These are phyloP conservation scores for Mus caroli DNA, from an alignment of 2,797 vertebrate species.

Conservation along the genomic window DNA sequence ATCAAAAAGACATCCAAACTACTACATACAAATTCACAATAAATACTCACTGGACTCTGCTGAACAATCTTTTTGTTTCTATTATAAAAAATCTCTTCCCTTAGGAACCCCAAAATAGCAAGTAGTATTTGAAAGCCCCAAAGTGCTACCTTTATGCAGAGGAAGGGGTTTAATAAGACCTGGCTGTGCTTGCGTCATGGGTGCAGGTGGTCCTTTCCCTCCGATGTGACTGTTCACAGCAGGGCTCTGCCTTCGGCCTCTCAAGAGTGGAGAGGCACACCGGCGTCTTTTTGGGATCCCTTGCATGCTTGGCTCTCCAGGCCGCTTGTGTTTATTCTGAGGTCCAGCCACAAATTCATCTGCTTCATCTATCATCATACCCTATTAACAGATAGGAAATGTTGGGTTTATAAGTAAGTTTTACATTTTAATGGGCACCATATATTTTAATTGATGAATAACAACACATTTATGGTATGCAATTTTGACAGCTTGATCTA, in stretches of 20 bases:
- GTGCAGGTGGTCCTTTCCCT: constrained; percentile 88
- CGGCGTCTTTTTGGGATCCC: constrained; percentile 95
- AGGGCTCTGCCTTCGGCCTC: constrained; percentile 92
- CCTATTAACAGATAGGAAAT: constrained; percentile 81
- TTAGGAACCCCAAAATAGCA: constrained; percentile 58
- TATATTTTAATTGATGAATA: neutral
- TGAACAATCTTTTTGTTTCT: constrained; percentile 16
- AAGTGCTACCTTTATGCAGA: constrained; percentile 88
- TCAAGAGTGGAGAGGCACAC: constrained; percentile 96
- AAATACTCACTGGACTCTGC: neutral
- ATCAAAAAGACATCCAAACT: constrained; percentile 14
- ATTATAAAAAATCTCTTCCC: constrained; percentile 54
- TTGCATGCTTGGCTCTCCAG: constrained; percentile 92
- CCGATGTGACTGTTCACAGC: constrained; percentile 90
- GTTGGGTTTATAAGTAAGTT: constrained; percentile 9
- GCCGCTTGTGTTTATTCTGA: constrained; percentile 96
- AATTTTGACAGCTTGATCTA: neutral
- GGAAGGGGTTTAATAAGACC: constrained; percentile 87
- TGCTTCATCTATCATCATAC: constrained; percentile 94
- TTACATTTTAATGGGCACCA: neutral
- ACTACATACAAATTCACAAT: constrained; percentile 45
- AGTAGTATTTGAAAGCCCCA: constrained; percentile 12
- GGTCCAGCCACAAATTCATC: constrained; percentile 92
- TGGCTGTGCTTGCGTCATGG: constrained; percentile 86
- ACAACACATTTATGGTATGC: neutral